Evolutionary conservation across 2,113 vertebrate species (phyloP), one percentile per base, ranked within the genome.

Genomic region (Bucco capensis): DNA sequence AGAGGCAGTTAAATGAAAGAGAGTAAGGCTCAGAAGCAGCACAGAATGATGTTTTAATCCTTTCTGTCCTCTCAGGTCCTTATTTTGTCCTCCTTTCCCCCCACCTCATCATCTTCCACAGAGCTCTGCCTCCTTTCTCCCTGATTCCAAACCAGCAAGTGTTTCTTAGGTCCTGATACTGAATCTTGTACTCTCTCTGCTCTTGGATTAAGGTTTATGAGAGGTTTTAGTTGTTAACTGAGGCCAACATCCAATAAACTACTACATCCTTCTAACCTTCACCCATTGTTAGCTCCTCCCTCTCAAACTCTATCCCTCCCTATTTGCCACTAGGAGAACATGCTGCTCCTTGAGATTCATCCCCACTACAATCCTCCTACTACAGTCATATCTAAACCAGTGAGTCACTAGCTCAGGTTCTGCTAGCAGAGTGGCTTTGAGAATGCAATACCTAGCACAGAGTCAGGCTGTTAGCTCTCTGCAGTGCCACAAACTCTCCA

Each of bases 301-400:
- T n/a, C 31, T 77, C 33, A 44, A 46, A 62, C 10, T 60, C 56
- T 10, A 3, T 22, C 38, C n/a, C n/a, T n/a, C n/a, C n/a, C n/a
- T n/a, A 15, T 62, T 66, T 56, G 19, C 42, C 27, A 47, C 49
- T 19, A 56, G 28, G 54, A 90, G 21, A n/a, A 69, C 35, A 57
- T 33, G 21, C 42, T 57, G 4, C 33, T 61, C 14, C 33, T 46
- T 14, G 49, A 53, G 35, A 84, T 58, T 57, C 60, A 65, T 12
- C 33, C 19, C 28, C 28, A 12, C 25, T 19, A 19, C 28, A 47
- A 1, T 15, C 5, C 7, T 6, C 2, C 0, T 27, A n/a, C 42
- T 35, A 37, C 28, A 78, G 61, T 57, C 25, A 22, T 4, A 50
- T 33, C n/a, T 14, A 62, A 81, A 28, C 3, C 27, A 57, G 12